A percentile compares a stretch with the other conserved stretches of the same genome.
Conservation (phyloP, 2,888 invertebrate genomes). For the Ditylenchus weischeri region DNA sequence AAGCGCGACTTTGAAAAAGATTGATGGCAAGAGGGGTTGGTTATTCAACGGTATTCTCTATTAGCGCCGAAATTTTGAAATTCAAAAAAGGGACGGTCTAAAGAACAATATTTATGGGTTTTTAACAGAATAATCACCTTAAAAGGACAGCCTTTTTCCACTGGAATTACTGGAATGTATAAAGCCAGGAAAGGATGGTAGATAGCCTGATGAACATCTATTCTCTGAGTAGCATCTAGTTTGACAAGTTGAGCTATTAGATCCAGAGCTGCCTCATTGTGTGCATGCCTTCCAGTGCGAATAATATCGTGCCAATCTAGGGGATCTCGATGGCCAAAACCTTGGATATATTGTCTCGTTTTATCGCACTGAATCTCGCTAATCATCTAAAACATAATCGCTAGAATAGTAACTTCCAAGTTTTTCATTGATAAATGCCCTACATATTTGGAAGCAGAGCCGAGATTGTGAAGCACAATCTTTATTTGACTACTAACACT, state of each 20-base stretch:
- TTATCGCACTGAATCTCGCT: slow-evolving; percentile 49
- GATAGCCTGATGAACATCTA: slow-evolving; percentile 46
- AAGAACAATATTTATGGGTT: no score
- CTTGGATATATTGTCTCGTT: slow-evolving; percentile 45
- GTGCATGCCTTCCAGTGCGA: neutral
- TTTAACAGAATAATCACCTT: slow-evolving; percentile 27
- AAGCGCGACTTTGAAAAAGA: no score
- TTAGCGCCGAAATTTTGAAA: no score
- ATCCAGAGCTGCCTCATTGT: slow-evolving; percentile 38
- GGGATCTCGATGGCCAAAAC: slow-evolving; percentile 33
- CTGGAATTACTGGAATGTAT: slow-evolving; percentile 30
- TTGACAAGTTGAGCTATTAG: slow-evolving; percentile 41
- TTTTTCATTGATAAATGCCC: slow-evolving; percentile 2
- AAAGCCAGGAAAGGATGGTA: slow-evolving; percentile 42
- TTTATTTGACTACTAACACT: slow-evolving; percentile 53
- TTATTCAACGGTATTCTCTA: no score
- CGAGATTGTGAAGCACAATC: slow-evolving; percentile 46
- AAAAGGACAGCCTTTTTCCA: slow-evolving; percentile 46
- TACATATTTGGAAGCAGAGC: slow-evolving; percentile 48
- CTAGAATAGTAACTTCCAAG: neutral
- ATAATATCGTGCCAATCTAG: slow-evolving; percentile 43
- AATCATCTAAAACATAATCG: slow-evolving; percentile 36
- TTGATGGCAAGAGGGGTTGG: no score
- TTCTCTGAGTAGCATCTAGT: slow-evolving; percentile 40
- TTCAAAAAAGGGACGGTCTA: no score